Percentiles rank a stretch among this genome's conserved stretches.
Evolutionary conservation across 2,888 invertebrate species (phyloP).

Genomic region (Pandemis cinnamomeana): DNA sequence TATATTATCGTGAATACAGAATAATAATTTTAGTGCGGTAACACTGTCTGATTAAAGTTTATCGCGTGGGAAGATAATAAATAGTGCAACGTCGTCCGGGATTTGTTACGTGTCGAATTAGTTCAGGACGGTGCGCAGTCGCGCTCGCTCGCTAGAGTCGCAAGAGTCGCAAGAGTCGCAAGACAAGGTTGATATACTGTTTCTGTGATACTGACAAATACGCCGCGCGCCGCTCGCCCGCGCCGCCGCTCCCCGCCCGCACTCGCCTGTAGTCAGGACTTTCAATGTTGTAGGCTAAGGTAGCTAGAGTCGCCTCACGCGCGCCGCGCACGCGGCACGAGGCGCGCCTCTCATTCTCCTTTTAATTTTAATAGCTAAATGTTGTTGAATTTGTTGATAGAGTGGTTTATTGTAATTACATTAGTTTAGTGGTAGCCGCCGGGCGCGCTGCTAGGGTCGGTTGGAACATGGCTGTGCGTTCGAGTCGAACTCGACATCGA

Average conservation of each 20-base stretch:
- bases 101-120: slow-evolving; percentile 36
- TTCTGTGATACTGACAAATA: slow-evolving; percentile 61
- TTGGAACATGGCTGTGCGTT: slow-evolving; percentile 80
- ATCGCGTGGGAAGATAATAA: slow-evolving; percentile 76
- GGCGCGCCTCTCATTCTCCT: slow-evolving; percentile 65
- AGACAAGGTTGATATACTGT: slow-evolving; percentile 48
- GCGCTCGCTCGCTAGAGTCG: slow-evolving; percentile 9
- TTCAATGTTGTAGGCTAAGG: slow-evolving; percentile 74
- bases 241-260: slow-evolving; percentile 42
- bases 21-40: slow-evolving; percentile 73
- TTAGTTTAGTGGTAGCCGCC: slow-evolving; percentile 73
- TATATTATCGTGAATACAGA: slow-evolving; percentile 80
- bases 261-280: slow-evolving; percentile 51
- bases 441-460: slow-evolving; percentile 74
- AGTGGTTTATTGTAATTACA: slow-evolving; percentile 79
- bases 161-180: slow-evolving; percentile 12
- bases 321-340: slow-evolving; percentile 31
- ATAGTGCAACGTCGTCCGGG: slow-evolving; percentile 64
- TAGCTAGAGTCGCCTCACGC: slow-evolving; percentile 68
- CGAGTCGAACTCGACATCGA: slow-evolving; percentile 74
- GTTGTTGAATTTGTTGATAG: slow-evolving; percentile 84
- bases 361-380: slow-evolving; percentile 83
- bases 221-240: slow-evolving; percentile 37
- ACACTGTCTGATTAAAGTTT: slow-evolving; percentile 61
- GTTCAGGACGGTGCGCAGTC: slow-evolving; percentile 31